These are phyloP conservation scores for Xestoiulus laeticollis DNA, from an alignment of 2,888 invertebrate species.

Conservation along the genomic window DNA sequence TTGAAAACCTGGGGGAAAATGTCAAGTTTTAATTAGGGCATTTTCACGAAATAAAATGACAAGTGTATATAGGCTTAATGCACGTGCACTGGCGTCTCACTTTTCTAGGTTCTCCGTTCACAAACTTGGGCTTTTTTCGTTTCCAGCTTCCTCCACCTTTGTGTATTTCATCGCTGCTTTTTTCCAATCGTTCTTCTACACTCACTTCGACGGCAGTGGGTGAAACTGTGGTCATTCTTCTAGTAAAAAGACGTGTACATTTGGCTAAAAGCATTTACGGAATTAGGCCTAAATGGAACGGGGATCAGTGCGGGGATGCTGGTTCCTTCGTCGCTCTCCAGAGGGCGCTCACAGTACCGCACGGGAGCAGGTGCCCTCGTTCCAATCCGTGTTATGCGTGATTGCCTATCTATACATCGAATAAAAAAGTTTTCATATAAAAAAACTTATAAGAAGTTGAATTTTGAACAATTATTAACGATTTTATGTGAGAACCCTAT, in stretches of 20 bases:
- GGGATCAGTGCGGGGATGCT: not conserved
- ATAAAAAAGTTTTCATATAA: not conserved
- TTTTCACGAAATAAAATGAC: not conserved
- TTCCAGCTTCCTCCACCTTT: not conserved
- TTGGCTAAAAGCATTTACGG: not conserved
- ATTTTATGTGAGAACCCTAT: not conserved
- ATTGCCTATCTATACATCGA: not conserved
- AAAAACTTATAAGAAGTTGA: not conserved
- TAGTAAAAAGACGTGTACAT: not conserved
- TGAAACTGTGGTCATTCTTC: not conserved
- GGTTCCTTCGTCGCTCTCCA: not conserved
- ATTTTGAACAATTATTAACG: constrained; percentile 43
- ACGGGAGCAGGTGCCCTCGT: not conserved
- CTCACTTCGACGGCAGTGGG: not conserved
- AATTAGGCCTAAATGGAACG: not conserved
- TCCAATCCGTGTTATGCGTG: not conserved
- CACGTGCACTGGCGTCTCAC: not conserved
- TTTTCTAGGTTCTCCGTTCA: not conserved
- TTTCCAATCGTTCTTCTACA: not conserved
- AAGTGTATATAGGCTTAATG: not conserved
- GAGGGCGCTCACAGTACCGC: not conserved
- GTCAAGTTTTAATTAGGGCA: not conserved
- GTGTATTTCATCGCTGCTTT: not conserved
- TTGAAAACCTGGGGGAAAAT: not conserved
- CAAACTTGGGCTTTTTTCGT: not conserved